Evolutionary conservation across 2,888 invertebrate species (phyloP).

Genomic region (Drosophila lutescens): DNA sequence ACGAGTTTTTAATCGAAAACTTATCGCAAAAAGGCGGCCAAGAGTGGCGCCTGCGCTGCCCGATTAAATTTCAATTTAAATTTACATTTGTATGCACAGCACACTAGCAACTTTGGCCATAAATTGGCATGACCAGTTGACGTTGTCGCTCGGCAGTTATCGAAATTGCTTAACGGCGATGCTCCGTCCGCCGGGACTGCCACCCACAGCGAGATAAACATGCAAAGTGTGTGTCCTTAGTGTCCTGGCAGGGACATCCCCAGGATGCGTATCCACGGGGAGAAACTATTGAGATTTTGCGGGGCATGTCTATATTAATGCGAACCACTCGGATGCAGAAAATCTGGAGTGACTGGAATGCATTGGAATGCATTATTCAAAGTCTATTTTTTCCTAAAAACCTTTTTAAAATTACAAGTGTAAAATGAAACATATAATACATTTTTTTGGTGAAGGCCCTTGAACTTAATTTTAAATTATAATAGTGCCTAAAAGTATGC

Average conservation of each 20-base stretch:
- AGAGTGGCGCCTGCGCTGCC: constrained; percentile 31
- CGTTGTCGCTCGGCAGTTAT: constrained; percentile 60
- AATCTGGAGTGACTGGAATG: no score
- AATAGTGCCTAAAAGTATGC: no score
- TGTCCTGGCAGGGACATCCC: constrained; percentile 30
- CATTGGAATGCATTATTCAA: no score
- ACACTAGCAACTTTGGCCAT: constrained; percentile 39
- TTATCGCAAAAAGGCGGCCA: constrained; percentile 12
- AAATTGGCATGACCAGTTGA: constrained; percentile 59
- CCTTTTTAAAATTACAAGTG: no score
- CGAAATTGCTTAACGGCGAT: constrained; percentile 63
- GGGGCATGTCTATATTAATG: not conserved
- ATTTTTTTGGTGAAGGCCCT: no score
- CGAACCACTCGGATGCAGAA: no score
- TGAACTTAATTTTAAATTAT: no score
- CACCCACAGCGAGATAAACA: constrained; percentile 54
- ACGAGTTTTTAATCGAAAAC: constrained; percentile 37
- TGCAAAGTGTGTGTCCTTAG: constrained; percentile 52
- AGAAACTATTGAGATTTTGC: constrained; percentile 10
- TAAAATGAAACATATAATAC: no score
- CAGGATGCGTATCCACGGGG: constrained; percentile 15
- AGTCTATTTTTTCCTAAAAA: no score
- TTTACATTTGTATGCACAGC: constrained; percentile 65
- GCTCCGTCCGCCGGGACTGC: constrained; percentile 1
- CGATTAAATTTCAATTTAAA: constrained; percentile 74